Evolutionary conservation across 2,888 invertebrate genomes (phyloP).

Genomic region (Aleiodes leptofemur): DNA sequence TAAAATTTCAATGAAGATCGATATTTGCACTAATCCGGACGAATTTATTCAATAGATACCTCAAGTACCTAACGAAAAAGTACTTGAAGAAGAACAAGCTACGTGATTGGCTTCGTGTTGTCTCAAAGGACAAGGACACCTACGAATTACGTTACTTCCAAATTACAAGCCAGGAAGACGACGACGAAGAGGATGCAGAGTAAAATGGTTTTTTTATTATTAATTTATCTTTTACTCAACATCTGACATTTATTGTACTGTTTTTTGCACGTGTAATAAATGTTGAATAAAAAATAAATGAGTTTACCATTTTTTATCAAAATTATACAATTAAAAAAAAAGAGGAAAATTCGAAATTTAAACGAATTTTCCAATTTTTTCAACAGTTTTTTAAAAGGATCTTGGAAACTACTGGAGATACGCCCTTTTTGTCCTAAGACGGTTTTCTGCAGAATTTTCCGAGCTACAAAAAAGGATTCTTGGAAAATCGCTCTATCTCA

Average conservation of each 20-base stretch:
- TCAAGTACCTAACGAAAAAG: conserved; percentile 99
- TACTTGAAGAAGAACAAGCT: conserved; percentile 99
- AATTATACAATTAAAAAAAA: no score
- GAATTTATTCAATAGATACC: conserved; percentile 81
- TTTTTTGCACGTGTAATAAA: conserved; percentile 61
- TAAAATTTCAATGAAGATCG: conserved; percentile 46
- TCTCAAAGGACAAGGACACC: conserved; percentile 96
- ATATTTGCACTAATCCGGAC: conserved; percentile 67
- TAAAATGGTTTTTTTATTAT: conserved; percentile 75
- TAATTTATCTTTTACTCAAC: conserved; percentile 55
- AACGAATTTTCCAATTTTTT: no score
- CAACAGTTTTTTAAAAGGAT: no score
- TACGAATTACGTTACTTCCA: conserved; percentile 99
- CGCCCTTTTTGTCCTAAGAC: no score
- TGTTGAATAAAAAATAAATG: conserved; percentile 36
- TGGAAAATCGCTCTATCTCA: no score
- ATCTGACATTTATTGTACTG: conserved; percentile 62
- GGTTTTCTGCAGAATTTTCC: no score
- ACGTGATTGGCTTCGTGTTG: conserved; percentile 99
- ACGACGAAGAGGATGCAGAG: conserved; percentile 92
- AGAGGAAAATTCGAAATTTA: conserved; percentile 49
- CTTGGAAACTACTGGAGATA: no score
- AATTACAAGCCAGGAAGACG: conserved; percentile 86
- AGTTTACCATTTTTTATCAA: no score
- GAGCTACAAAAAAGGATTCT: no score